Conservation (phyloP, 2,888 invertebrate species). For the Meiosimyza platycephala region DNA sequence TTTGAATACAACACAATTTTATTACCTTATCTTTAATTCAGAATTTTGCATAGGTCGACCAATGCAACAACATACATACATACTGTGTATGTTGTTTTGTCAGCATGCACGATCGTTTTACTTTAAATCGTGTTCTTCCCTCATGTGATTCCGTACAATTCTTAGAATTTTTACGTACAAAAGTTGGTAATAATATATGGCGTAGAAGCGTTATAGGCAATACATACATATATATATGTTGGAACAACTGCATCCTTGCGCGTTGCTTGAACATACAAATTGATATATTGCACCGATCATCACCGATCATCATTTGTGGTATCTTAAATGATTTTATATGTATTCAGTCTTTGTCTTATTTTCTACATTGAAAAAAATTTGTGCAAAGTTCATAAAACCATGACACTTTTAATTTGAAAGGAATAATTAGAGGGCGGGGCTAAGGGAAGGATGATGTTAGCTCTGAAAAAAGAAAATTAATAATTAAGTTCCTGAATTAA, state of each 20-base stretch:
- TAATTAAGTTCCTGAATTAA: too few relatives aligned
- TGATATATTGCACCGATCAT: constrained; percentile 61
- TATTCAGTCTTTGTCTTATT: too few relatives aligned
- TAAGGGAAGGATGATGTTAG: too few relatives aligned
- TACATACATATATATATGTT: neutral
- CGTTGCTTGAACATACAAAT: constrained; percentile 39
- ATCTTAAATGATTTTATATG: constrained; percentile 13
- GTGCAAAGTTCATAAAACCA: too few relatives aligned
- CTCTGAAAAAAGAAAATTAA: too few relatives aligned
- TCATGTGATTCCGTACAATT: constrained; percentile 43
- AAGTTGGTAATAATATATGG: constrained; percentile 3
- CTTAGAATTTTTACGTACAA: constrained; percentile 37
- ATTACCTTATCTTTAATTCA: constrained; percentile 12
- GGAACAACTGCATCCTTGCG: constrained; percentile 16
- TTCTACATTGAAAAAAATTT: too few relatives aligned
- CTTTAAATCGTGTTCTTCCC: constrained; percentile 28
- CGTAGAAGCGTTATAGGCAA: constrained; percentile 18
- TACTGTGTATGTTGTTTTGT: neutral
- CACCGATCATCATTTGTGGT: constrained; percentile 56
- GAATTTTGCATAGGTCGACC: constrained; percentile 24
- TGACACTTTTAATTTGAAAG: too few relatives aligned
- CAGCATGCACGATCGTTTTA: constrained; percentile 15
- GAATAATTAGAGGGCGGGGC: too few relatives aligned
- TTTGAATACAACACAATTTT: constrained; percentile 5
- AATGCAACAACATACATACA: too few relatives aligned